Evolutionary conservation across 1,140 invertebrate species (phyloP), one percentile per base, ranked within the genome.

Genomic region (Lethocerus indicus): DNA sequence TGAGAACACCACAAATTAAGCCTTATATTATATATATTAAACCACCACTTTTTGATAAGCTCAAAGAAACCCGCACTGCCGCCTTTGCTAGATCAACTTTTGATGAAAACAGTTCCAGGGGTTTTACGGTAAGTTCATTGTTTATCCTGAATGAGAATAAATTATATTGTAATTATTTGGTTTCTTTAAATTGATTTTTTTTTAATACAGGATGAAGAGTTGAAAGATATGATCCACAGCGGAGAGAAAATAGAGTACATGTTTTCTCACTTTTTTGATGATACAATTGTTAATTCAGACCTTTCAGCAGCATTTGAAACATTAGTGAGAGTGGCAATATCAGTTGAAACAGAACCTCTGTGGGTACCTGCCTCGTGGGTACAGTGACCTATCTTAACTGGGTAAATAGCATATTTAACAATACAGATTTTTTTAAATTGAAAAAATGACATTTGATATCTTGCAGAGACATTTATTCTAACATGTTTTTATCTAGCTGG

Each of bases 351-450:
- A 2, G 89, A 96, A 63, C 89, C 92, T 9, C 75, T 92, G 14
- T 98, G 94, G 94, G 91, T 97, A 14, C 94, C 94, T 12, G 81
- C 83, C 18, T 81, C 81, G 14, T 98, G 94, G 94, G 80, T 94
- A 52, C 83, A 87, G 70, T 87, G 58, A 59, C 43, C 42, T 13
- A 25, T 47, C 29, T 49, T n/a, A n/a, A n/a, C n/a, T n/a, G n/a
- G n/a, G n/a, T n/a, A n/a, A n/a, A n/a, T n/a, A n/a, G n/a, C n/a
- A n/a, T n/a, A n/a, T n/a, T n/a, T n/a, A n/a, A n/a, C n/a, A n/a
- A n/a, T n/a, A n/a, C n/a, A n/a, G n/a, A n/a, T n/a, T n/a, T n/a
- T n/a, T n/a, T n/a, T n/a, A n/a, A n/a, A n/a, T n/a, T n/a, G n/a
- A n/a, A n/a, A n/a, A n/a, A n/a, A n/a, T n/a, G n/a, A n/a, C n/a